Evolutionary conservation across 2,113 vertebrate species (phyloP), one percentile per base, ranked within the genome.

Genomic region (Takifugu bimaculatus): DNA sequence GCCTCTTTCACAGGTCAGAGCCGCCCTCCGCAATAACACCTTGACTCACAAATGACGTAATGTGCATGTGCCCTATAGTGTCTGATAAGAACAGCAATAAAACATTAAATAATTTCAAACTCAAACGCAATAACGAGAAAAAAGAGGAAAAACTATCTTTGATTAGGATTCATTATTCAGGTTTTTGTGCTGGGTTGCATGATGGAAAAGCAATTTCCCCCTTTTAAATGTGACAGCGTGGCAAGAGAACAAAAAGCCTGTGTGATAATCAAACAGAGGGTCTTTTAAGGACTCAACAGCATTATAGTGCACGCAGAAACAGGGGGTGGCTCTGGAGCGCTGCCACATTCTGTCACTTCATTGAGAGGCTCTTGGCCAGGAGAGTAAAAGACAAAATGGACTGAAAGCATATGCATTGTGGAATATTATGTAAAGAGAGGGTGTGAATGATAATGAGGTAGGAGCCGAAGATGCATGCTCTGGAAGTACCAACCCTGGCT

Each of bases 1-100:
- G 60, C 72, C 73, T 54, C 78, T 84, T 80, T 73, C 77, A 74
- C 79, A 88, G 86, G 82, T 90, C 80, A 83, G 80, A 79, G 65
- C 80, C 77, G 80, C 80, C 85, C 88, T 84, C 65, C 65, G 72
- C 82, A 75, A 75, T 77, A 85, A 85, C 66, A 77, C 76, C 70
- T 83, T 55, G 70, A 70, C 73, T 43, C 2, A 13, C 47, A 57
- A 57, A 27, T 64, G 58, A 57, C 42, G 39, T 50, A 60, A n/a
- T 35, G 53, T 63, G 57, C 54, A 43, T 65, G 57, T 57, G 3
- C 9, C 13, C 20, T 27, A 50, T 35, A 69, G 70, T 75, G 53
- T 68, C 61, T 28, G 28, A 52, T 26, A 56, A 75, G 75, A 71
- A 79, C 60, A 43, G 56, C 42, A 68, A 80, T 57, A 3, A 12